These are phyloP conservation scores for Bellardia bayeri DNA, from an alignment of 2,888 invertebrate species.

Conservation along the genomic window DNA sequence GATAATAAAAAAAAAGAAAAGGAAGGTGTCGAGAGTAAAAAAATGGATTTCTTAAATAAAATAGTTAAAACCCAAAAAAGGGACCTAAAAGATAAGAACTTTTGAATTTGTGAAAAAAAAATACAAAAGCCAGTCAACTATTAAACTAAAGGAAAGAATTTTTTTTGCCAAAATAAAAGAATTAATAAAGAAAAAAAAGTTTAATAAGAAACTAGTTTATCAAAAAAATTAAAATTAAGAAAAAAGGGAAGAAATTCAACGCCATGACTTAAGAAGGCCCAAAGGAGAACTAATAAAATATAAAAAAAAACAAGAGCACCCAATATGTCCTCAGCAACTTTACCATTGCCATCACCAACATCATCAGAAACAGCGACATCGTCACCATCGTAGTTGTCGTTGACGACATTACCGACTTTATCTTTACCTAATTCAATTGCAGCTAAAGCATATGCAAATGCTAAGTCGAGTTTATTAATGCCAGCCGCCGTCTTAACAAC, in stretches of 20 bases:
- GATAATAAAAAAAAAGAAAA: too few relatives aligned
- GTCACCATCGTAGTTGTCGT: conserved; percentile 25
- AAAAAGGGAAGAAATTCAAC: conserved; percentile 18
- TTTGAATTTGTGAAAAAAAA: conserved; percentile 61
- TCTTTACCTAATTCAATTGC: conserved; percentile 28
- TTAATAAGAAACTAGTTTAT: conserved; percentile 16
- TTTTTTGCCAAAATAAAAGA: background rate
- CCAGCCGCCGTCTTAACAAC: conserved; percentile 39
- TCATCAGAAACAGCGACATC: conserved; percentile 27
- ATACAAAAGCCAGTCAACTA: conserved; percentile 37
- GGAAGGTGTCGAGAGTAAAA: conserved; percentile 69
- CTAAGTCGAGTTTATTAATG: conserved; percentile 26
- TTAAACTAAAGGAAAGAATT: conserved; percentile 33
- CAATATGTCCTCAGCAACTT: conserved; percentile 70
- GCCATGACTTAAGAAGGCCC: conserved; percentile 61
- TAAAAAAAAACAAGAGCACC: conserved; percentile 56
- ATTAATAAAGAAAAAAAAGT: conserved; percentile 1
- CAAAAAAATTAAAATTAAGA: background rate
- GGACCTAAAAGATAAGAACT: conserved; percentile 48
- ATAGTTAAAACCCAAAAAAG: conserved; percentile 62
- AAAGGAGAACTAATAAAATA: conserved; percentile 40
- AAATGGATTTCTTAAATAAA: conserved; percentile 70
- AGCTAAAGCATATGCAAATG: conserved; percentile 40
- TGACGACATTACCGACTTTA: conserved; percentile 33
- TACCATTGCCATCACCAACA: conserved; percentile 58